Evolutionary conservation across 2,113 vertebrate species (phyloP).

Genomic region (Sinocyclocheilus rhinocerous): DNA sequence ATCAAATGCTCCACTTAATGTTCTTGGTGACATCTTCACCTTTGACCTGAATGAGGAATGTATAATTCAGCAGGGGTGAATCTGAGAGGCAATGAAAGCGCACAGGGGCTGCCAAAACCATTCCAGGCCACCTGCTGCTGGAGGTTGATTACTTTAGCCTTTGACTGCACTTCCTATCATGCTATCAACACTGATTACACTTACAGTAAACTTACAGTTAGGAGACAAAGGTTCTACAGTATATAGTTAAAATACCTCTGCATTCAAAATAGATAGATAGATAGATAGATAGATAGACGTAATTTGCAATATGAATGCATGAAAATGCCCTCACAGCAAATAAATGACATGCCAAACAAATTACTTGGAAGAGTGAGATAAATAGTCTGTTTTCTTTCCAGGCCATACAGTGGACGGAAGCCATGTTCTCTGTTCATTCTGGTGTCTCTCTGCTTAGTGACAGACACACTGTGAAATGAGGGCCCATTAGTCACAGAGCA

Average conservation of each 20-base stretch:
- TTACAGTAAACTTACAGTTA: not conserved
- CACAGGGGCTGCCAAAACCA: not conserved
- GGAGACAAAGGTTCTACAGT: not conserved
- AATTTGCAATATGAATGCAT: no score
- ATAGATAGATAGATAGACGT: not conserved
- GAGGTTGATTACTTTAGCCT: slow-evolving; percentile 17
- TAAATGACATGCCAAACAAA: not conserved
- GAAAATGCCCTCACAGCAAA: not conserved
- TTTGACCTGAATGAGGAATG: slow-evolving; percentile 16
- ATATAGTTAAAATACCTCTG: not conserved
- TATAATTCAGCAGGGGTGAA: slow-evolving; percentile 32
- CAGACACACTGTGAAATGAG: slow-evolving; percentile 38
- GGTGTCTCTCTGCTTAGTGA: slow-evolving; percentile 28
- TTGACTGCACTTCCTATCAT: not conserved
- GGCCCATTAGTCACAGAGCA: slow-evolving; percentile 17
- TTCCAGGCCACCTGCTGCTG: not conserved
- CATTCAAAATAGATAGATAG: not conserved
- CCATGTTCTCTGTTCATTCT: slow-evolving; percentile 41
- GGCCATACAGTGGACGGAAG: slow-evolving; percentile 21
- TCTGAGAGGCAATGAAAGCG: slow-evolving; percentile 1
- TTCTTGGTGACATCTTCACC: not conserved
- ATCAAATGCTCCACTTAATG: not conserved
- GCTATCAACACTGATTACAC: not conserved
- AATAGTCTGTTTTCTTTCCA: not conserved
- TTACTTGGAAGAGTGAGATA: not conserved